These are phyloP conservation scores for Cataglyphis cursor DNA, from an alignment of 2,888 invertebrate genomes.

Conservation along the genomic window DNA sequence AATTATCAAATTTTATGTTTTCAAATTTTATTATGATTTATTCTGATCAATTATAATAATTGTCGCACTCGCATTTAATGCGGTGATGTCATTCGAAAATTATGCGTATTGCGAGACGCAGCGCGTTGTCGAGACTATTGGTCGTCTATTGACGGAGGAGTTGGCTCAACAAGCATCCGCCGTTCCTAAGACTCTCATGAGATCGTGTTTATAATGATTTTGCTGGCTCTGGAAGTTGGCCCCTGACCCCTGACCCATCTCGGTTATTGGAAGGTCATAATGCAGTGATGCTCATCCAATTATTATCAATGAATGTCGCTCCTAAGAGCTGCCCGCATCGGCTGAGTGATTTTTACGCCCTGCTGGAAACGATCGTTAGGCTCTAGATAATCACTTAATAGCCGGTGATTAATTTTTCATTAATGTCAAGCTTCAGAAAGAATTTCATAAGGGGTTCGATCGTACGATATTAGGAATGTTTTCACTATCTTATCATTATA, in stretches of 20 bases:
- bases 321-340: slow-evolving; percentile 31
- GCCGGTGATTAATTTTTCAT: slow-evolving; percentile 49
- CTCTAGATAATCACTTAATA: slow-evolving; percentile 59
- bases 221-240: slow-evolving; percentile 39
- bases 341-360: slow-evolving; percentile 58
- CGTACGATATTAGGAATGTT: slow-evolving; percentile 13
- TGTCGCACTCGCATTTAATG: neutral
- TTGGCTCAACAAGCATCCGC: slow-evolving; percentile 56
- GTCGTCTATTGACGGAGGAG: slow-evolving; percentile 9
- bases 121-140: slow-evolving; percentile 28
- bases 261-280: slow-evolving; percentile 66
- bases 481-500: neutral
- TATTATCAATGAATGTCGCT: slow-evolving; percentile 64
- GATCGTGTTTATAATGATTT: slow-evolving; percentile 69
- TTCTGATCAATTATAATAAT: neutral
- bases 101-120: slow-evolving; percentile 24
- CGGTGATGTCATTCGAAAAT: neutral
- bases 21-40: neutral
- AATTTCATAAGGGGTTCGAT: neutral
- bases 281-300: slow-evolving; percentile 67
- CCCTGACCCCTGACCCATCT: slow-evolving; percentile 40
- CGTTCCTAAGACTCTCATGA: slow-evolving; percentile 59
- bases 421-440: slow-evolving; percentile 2
- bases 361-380: slow-evolving; percentile 58
- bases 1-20: neutral